Evolutionary conservation across 2,888 invertebrate species (phyloP), one percentile per base, ranked within the genome.

Genomic region (Ornithoptera priamus): DNA sequence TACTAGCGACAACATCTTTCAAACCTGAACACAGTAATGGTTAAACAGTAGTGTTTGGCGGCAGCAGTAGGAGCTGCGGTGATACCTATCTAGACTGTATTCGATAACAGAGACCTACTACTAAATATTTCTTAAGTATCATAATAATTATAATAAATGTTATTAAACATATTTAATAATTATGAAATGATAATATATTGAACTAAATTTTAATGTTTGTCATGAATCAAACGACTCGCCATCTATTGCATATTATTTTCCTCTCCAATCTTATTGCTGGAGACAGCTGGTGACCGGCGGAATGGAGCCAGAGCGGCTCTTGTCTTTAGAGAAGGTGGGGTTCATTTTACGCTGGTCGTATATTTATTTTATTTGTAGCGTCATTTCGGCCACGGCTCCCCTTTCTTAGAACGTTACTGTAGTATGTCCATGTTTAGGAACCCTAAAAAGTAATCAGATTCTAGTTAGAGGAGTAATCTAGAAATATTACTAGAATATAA

Each of bases 361-460:
- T 85, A 83, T 87, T 86, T 87, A 88, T 87, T 88, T 88, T 88
- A 88, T 88, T 88, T 84, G 82, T 79, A 86, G 86, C 85, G 85
- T 88, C 87, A 88, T 88, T 89, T 89, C 87, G 88, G 89, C 86
- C 82, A 77, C 82, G 84, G 78, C 86, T 85, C 86, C 87, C 87
- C 85, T 87, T 84, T 83, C 84, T 81, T 79, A 79, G 81, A 85
- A 84, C 85, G 85, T 84, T 87, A 85, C 86, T 85, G 86, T 86
- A 86, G 85, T 85, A 85, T 82, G 85, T 84, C 85, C 86, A 70
- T 74, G 71, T 72, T 69, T 4, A 46, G 15, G 46, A 15, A 46
- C 4, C 46, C 46, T 46, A 15, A 15, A 46, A 46, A 46, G 2
- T 30, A 30, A 30, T 30, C 30, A 30, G 30, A 3, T 30, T 30